phyloP scores from a whole-genome alignment of 2,113 vertebrate genomes.

The Semnornis frantzii region DNA sequence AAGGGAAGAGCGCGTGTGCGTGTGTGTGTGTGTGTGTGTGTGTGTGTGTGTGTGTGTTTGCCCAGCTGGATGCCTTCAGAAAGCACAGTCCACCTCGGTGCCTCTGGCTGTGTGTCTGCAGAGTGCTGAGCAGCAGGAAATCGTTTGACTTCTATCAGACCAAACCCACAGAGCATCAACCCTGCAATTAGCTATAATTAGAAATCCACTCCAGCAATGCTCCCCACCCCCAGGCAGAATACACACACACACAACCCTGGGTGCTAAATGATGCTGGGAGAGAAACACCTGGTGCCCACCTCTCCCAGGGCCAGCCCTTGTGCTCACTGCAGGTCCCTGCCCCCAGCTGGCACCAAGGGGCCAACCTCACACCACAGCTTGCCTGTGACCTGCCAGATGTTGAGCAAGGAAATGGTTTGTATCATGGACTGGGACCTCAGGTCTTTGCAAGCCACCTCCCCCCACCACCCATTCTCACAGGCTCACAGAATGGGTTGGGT shows the following conservation, averaged over 20 bases:
- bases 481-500: neutral
- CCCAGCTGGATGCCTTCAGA: neutral
- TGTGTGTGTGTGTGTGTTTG: neutral
- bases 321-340: neutral
- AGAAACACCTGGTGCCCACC: fast-evolving
- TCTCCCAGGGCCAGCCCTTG: neutral
- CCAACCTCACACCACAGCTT: slow-evolving; percentile 4
- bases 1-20: neutral
- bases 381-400: slow-evolving; percentile 12
- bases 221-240: neutral
- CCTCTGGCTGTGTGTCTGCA: neutral
- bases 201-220: neutral
- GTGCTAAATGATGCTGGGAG: neutral
- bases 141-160: neutral
- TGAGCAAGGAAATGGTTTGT: neutral
- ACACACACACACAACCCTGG: fast-evolving
- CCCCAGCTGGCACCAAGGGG: neutral
- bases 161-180: neutral
- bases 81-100: neutral
- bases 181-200: slow-evolving; percentile 31
- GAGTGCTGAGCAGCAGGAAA: neutral
- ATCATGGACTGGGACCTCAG: neutral
- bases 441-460: neutral
- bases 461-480: neutral
- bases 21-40: too few species aligned